Base-by-base conservation (phyloP, 1,140 invertebrate genomes). In the Drusus annulatus region DNA sequence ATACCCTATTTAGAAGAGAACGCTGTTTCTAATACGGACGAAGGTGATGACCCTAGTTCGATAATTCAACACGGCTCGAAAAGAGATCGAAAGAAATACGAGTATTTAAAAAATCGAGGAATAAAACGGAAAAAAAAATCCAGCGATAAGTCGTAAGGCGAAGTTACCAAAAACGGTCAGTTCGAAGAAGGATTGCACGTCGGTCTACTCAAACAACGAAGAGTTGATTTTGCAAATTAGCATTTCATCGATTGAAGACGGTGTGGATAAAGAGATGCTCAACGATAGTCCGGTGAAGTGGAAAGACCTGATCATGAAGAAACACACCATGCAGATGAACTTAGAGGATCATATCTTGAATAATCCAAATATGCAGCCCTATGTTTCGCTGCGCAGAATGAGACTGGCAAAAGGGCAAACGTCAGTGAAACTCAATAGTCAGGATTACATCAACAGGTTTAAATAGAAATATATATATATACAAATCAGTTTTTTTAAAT, bases 261-360 rank as follows among this genome's bases (percentile, higher is more conserved):
- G 19, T 60, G 3, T 19, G 23, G 17, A 21, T 8, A 60, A 60
- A 21, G 56, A 60, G 1, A 60, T 21, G 8, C 2, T 60, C 19
- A 1, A 17, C 6, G 23, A 60, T 21, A 21, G 23, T 65, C 62
- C 62, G 10, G n/a, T 25, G 21, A 65, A 65, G 62, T 65, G 62
- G 62, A 65, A 65, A 28, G 62, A 65, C 15, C 62, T 31, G 16
- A 65, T 65, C 23, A 31, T 65, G 62, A 31, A 16, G 25, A 65
- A 65, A 15, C 62, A 65, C 62, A 65, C 62, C 2, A 65, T 28
- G 21, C 62, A 65, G 25, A 65, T 65, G 62, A 25, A 28, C 16
- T 31, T 65, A 28, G 16, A 65, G 8, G 62, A 65, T 31, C 21
- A 65, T 25, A 65, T 65, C 25, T 65, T 65, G 62, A 65, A 65